Evolutionary conservation across 2,797 vertebrate genomes (phyloP).

Genomic region (Poeciliopsis paucimaculata): DNA sequence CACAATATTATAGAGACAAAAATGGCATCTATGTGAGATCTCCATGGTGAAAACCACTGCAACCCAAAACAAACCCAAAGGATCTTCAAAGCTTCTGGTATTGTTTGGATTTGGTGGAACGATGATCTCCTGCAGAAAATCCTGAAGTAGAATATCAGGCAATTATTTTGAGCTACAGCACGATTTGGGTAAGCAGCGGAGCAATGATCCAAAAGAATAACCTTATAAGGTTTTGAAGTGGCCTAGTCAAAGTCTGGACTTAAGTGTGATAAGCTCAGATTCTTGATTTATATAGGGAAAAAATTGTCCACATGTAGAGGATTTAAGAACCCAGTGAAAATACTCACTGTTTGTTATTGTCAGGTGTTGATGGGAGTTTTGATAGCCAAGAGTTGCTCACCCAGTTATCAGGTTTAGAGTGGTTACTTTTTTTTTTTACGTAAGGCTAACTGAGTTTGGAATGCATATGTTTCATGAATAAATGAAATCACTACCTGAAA

Average conservation of each 20-base stretch:
- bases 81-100: not conserved
- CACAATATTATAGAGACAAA: not conserved
- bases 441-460: not conserved
- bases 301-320: not conserved
- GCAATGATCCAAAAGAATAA: not conserved
- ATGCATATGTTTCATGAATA: not conserved
- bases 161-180: not conserved
- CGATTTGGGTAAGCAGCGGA: not conserved
- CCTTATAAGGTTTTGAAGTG: not conserved
- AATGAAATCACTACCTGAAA: not conserved
- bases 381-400: not conserved
- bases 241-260: not conserved
- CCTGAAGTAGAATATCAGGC: not conserved
- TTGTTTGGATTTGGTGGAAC: not conserved
- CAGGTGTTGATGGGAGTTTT: not conserved
- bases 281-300: not conserved
- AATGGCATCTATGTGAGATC: no score
- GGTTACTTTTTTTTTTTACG: not conserved
- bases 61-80: not conserved
- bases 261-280: not conserved
- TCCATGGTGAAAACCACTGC: no score
- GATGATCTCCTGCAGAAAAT: not conserved
- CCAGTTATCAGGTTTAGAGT: no score
- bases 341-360: not conserved
- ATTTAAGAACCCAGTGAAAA: not conserved